Evolutionary conservation across 2,888 invertebrate species (phyloP), one percentile per base, ranked within the genome.

Genomic region (Parasteatoda lunata): DNA sequence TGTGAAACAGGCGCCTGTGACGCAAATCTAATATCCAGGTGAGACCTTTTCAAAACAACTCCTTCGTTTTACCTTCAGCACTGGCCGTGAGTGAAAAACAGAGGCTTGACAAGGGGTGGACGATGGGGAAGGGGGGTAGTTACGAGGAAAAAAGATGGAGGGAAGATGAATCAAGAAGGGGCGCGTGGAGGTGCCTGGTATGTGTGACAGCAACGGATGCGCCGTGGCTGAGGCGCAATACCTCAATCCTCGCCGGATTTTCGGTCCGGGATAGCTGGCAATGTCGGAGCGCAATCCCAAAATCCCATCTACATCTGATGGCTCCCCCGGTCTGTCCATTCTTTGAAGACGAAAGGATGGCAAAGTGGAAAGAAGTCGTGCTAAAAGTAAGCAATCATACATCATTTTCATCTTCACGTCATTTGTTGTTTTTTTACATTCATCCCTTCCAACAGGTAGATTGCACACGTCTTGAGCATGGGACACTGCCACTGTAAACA

Each of bases 341-440:
- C 65, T 69, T 84, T 68, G 88, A 84, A 68, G 84, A 86, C 83
- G 52, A 76, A 48, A 84, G 85, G 52, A 83, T 88, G 85, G 88
- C 85, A 11, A 88, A 88, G 78, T 88, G 88, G 88, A 88, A 88
- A 51, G 86, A 88, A 76, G 88, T 88, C 30, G 88, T 88, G 71
- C 86, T 88, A 13, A 88, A 84, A 86, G 88, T 88, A 71, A 79
- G 86, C 13, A 30, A 13, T 59, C 9, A 54, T 30, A 4, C 49
- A 8, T 3, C 68, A 13, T 7, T 45, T n/a, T 15, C 72, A 51
- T 69, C n/a, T 48, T 69, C 72, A 45, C 45, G 7, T 54, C n/a
- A n/a, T 73, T 30, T 49, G 15, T 52, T 49, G 72, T 52, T 52
- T n/a, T n/a, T 70, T 45, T 70, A 6, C 54, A n/a, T 30, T 11